Conservation (phyloP, 2,113 vertebrate species). For the Gallinago media region DNA sequence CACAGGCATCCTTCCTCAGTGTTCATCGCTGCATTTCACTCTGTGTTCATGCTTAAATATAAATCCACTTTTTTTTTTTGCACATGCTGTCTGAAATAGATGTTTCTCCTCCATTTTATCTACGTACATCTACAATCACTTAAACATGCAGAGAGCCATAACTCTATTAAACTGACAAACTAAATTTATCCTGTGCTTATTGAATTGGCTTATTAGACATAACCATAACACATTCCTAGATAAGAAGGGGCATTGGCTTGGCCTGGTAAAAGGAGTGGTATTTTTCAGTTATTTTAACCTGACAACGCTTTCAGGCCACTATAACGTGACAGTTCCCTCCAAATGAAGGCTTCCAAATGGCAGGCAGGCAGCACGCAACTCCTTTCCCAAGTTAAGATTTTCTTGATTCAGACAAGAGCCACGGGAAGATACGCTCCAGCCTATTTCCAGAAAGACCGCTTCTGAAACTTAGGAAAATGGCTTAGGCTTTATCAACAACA, state of each 20-base stretch:
- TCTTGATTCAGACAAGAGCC: background rate
- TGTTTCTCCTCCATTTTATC: background rate
- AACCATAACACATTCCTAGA: constrained; percentile 70
- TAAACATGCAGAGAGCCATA: constrained; percentile 9
- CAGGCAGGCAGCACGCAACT: background rate
- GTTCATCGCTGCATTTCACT: background rate
- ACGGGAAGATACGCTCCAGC: background rate
- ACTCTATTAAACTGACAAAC: constrained; percentile 53
- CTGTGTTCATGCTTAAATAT: background rate
- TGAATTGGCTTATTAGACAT: constrained; percentile 62
- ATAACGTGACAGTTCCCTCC: constrained; percentile 23
- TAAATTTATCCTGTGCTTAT: constrained; percentile 44
- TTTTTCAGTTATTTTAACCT: constrained; percentile 66
- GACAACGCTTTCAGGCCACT: constrained; percentile 41
- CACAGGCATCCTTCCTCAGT: background rate
- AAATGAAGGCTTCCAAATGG: constrained; percentile 64
- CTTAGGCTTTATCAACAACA: background rate
- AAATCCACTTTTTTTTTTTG: background rate
- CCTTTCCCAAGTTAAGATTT: background rate
- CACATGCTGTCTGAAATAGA: background rate
- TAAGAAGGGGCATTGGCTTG: constrained; percentile 52
- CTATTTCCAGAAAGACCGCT: background rate
- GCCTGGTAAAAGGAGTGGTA: constrained; percentile 35
- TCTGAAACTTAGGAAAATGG: background rate
- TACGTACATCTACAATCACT: background rate